Evolutionary conservation across 2,113 vertebrate genomes (phyloP), one percentile per base, ranked within the genome.

Genomic region (Apaloderma vittatum): DNA sequence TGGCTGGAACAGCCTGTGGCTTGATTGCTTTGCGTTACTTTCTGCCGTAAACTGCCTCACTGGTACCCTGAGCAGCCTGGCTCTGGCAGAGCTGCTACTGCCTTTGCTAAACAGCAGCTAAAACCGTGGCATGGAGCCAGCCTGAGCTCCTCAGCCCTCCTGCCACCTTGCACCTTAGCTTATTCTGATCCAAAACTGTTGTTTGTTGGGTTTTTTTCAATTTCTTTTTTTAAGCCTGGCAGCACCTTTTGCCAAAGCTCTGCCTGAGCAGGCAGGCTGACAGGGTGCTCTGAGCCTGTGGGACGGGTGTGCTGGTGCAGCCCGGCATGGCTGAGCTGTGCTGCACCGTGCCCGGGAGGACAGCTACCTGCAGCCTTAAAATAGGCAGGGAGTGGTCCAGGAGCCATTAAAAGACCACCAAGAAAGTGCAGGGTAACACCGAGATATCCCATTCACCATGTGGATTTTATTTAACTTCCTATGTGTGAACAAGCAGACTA

Each of bases 401-500:
- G 65, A 66, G 45, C 4, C 5, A 5, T 19, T 0, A 0, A 58
- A 0, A 58, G n/a, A 15, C 17, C 8, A 9, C 46, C 23, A 0
- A 1, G 52, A 46, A 48, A n/a, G n/a, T 2, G 11, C 40, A 78
- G 27, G 15, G 23, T 12, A 63, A 61, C n/a, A 46, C 59, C 1
- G 2, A 67, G 24, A 46, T 17, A 37, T 27, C n/a, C 72, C 21
- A 4, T 19, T 36, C 4, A 19, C 36, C 4, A 1, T 2, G 12
- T 40, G 37, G 6, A 8, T 30, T 45, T 18, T 22, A 12, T 36
- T 74, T 73, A 59, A 59, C 4, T 11, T 3, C 40, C 1, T 0
- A 29, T 3, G 6, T 27, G 22, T 57, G 32, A 84, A 48, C 23
- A 51, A 55, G 49, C 6, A 23, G 36, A 46, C 5, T 4, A 67